Evolutionary conservation across 2,113 vertebrate species (phyloP), one percentile per base, ranked within the genome.

Genomic region (Mionectes macconnelli): DNA sequence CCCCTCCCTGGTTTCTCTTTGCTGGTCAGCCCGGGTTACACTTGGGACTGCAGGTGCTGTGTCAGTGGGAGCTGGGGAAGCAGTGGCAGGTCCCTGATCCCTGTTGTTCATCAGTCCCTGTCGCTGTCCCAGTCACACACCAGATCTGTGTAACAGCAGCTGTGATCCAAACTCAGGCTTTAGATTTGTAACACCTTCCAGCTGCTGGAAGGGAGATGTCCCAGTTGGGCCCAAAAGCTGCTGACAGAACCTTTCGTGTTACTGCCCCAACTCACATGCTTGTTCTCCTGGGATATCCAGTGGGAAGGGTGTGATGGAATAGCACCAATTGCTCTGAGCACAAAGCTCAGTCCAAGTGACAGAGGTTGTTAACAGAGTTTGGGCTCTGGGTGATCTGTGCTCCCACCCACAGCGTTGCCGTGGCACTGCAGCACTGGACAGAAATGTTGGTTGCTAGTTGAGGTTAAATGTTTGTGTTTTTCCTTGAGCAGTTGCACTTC

Each of bases 21-120:
- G 23, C 45, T 20, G 10, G 5, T 8, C 2, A 4, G 19, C 1
- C 35, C 16, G 22, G 56, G 57, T 27, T 37, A 15, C 16, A 18
- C 13, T 6, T 24, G 59, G 56, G 56, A n/a, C 56, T 60, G 57
- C 22, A 12, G 53, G 12, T 30, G 21, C 20, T 23, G 21, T 57
- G 83, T 66, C 31, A 57, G 52, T 35, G 52, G 35, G 73, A 63
- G 89, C 47, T 83, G 59, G 94, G 89, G 74, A 44, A 81, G 33
- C 64, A 73, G 45, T 80, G 77, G 76, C 18, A 44, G 84, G 67
- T 69, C 89, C 83, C 88, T 94, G 55, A 69, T 67, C 89, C 84
- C 10, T 84, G 31, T 73, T 94, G 84, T 93, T 90, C 94, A 50
- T 60, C 84, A 81, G 78, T 94, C 95, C 83, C 88, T 94, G 55